Evolutionary conservation across 2,888 invertebrate species (phyloP).

Genomic region (Melanostoma scalare): DNA sequence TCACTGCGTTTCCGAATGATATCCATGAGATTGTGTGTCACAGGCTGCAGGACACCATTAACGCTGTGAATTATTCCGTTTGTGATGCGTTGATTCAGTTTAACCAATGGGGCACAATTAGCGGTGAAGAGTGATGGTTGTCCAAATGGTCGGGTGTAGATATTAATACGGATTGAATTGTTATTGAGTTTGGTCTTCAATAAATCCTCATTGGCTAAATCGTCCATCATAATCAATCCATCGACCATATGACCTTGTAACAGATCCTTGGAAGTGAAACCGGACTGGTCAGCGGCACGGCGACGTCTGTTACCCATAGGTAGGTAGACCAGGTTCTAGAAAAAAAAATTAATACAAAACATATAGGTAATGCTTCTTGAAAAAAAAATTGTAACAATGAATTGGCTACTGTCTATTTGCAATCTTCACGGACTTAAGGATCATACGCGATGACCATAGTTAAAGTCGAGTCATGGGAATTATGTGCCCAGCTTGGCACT

Average conservation of each 20-base stretch:
- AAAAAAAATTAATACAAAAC: background rate
- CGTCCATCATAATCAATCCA: constrained; percentile 84
- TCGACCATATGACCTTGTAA: constrained; percentile 84
- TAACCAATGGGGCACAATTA: constrained; percentile 86
- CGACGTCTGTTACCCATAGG: constrained; percentile 74
- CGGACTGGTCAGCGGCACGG: constrained; percentile 72
- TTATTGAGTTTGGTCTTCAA: constrained; percentile 79
- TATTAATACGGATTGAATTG: constrained; percentile 81
- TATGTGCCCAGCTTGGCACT: too few species aligned
- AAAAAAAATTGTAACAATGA: too few species aligned
- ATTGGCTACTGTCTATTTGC: too few species aligned
- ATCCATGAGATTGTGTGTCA: constrained; percentile 84
- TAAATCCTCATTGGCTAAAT: constrained; percentile 84
- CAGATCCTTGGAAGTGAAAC: constrained; percentile 82
- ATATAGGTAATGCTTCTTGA: too few species aligned
- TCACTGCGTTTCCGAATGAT: constrained; percentile 84
- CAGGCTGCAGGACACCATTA: constrained; percentile 84
- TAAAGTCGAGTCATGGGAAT: too few species aligned
- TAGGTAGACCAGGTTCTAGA: constrained; percentile 82
- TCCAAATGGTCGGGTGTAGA: constrained; percentile 78
- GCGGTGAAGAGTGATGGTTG: constrained; percentile 83
- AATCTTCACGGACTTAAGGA: too few species aligned
- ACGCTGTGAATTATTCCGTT: constrained; percentile 87
- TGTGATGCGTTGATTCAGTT: constrained; percentile 85
- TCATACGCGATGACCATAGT: too few species aligned